A percentile compares a stretch with the other conserved stretches of the same genome.
These are phyloP conservation scores for Naso thynnoides DNA, from an alignment of 2,797 vertebrate genomes.

Conservation along the genomic window DNA sequence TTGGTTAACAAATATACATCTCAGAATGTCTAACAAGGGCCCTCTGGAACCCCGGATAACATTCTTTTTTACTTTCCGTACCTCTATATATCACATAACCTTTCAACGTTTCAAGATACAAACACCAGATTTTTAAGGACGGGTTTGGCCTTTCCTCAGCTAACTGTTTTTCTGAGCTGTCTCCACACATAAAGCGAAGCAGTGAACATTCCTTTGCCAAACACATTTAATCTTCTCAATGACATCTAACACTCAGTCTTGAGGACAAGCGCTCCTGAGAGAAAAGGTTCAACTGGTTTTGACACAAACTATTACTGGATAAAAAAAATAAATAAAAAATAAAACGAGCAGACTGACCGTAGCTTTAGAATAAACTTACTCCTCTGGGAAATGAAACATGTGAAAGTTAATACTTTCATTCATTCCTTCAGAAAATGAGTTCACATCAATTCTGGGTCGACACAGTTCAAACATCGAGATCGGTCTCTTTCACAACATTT, in stretches of 20 bases:
- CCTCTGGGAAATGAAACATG: conserved; percentile 68
- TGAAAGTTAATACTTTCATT: conserved; percentile 73
- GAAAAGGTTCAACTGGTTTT: conserved; percentile 69
- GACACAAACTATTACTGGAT: conserved; percentile 72
- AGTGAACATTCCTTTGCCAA: conserved; percentile 58
- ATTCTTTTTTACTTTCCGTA: conserved; percentile 17
- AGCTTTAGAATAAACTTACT: conserved; percentile 65
- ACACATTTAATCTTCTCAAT: conserved; percentile 69
- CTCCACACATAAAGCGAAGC: conserved; percentile 58
- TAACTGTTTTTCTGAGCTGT: conserved; percentile 59
- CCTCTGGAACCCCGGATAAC: conserved; percentile 15
- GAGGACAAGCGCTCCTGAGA: conserved; percentile 48
- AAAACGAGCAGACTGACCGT: conserved; percentile 47
- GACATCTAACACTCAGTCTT: conserved; percentile 54
- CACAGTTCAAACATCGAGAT: conserved; percentile 62
- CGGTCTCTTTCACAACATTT: conserved; percentile 57
- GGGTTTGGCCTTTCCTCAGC: conserved; percentile 58
- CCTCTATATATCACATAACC: conserved; percentile 31
- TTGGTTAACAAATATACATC: no score
- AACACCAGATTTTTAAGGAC: conserved; percentile 38
- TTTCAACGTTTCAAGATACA: conserved; percentile 45
- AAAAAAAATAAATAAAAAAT: background rate
- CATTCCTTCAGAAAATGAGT: conserved; percentile 56
- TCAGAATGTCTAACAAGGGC: conserved; percentile 4
- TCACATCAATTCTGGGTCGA: conserved; percentile 59